Evolutionary conservation across 1,140 invertebrate genomes (phyloP), one percentile per base, ranked within the genome.

Genomic region (Drosophila sproati): DNA sequence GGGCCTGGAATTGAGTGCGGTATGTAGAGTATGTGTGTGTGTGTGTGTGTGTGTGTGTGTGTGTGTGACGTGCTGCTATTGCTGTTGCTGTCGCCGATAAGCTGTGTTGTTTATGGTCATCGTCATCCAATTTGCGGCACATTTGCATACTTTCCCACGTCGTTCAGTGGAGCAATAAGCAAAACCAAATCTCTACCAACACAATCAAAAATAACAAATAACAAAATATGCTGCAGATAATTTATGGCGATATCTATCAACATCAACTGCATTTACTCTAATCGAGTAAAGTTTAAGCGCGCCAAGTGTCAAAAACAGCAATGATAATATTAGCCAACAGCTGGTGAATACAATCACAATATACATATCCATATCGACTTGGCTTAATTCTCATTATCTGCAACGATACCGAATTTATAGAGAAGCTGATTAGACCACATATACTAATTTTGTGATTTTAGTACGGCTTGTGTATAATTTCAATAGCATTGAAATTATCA

Each of bases 141-240:
- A 88, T 88, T 88, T 88, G 85, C 86, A 88, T 89, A 85, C 78
- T 90, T 89, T 89, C 85, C 80, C 85, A 89, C 85, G 80, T 74
- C 70, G 63, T 55, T 51, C 69, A 67, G n/a, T 43, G 63, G 32
- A 48, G 55, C 63, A 68, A 60, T 62, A 55, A 55, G 52, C 64
- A 41, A 63, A 70, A 56, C 51, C 51, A 57, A 75, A 69, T 55
- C 66, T 69, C 59, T 55, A 72, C 31, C 60, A 51, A 20, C 39
- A 39, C 79, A 39, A 47, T 35, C 43, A 57, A 48, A 45, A 70
- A 71, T 29, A 52, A 62, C 41, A 68, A 68, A 68, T 4, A 59
- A 57, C 45, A 48, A 60, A 55, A 48, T 47, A 63, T 78, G 79
- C 63, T 55, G 68, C 64, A 76, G 77, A 86, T 78, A 78, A 56